Base-by-base conservation (phyloP, 2,888 invertebrate species). In the Drosophila dives region DNA sequence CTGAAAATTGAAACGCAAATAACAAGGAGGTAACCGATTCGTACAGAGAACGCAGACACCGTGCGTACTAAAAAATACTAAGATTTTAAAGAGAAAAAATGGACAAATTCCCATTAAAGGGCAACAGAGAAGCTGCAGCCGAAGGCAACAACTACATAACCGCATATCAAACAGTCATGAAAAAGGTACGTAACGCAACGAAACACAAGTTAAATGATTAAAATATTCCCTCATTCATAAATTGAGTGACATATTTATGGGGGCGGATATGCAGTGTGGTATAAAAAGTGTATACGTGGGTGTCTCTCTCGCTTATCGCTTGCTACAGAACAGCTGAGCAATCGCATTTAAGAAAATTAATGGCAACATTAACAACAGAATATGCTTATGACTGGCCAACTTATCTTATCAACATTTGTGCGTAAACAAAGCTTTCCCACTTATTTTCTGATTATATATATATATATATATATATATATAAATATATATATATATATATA, bases 51-150 rank as follows among this genome's bases (percentile, higher is more conserved):
- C 59, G 40, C 15, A 23, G 15, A 15, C 8, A 23, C 15, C 15
- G 42, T 45, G 23, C 8, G 45, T 45, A 58, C 32, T 50, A 55
- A 36, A 48, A 60, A 23, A 62, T 11, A 58, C 45, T 23, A 64
- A 66, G 42, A 68, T 54, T 36, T 64, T 51, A 56, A 72, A 50
- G 50, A 62, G 74, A 96, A 48, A 54, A 62, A 76, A 96, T 96
- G 96, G 96, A 96, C 95, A 96, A 95, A 93, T 95, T 94, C 93
- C 96, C 96, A 92, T 93, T 96, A 92, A 95, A 95, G 93, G 93
- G 93, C 64, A 94, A 95, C 87, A 93, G 93, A 70, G 92, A 94
- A 85, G 92, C 94, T 83, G 91, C 91, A 71, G 90, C 91, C 62
- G 93, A 94, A 82, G 93, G 93, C 83, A 94, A 93, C 83, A 93